A percentile compares a stretch with the other conserved stretches of the same genome.
Evolutionary conservation across 1,140 invertebrate species (phyloP).

Genomic region (Agrilus planipennis): DNA sequence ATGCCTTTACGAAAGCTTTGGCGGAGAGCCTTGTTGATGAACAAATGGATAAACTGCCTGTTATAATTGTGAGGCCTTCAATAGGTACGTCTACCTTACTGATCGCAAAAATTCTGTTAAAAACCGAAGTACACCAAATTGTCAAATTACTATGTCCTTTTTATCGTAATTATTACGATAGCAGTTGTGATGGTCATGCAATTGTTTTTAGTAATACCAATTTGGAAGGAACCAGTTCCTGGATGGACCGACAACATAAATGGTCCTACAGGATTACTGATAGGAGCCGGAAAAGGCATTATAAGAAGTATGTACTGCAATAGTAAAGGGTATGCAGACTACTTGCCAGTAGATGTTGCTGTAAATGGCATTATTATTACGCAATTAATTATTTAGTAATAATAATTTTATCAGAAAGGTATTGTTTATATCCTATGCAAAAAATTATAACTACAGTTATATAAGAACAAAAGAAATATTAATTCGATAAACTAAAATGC

Average conservation of each 20-base stretch:
- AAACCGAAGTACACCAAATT: neutral
- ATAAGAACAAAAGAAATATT: too few relatives aligned
- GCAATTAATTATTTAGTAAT: too few relatives aligned
- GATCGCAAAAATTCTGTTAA: too few relatives aligned
- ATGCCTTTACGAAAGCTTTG: slow-evolving; percentile 80
- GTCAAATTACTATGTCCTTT: neutral
- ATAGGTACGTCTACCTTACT: slow-evolving; percentile 50
- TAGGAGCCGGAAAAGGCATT: slow-evolving; percentile 48
- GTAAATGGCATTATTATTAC: too few relatives aligned
- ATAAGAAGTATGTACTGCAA: slow-evolving; percentile 72
- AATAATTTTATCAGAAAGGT: too few relatives aligned
- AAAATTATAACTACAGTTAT: too few relatives aligned
- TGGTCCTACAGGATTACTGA: slow-evolving; percentile 65
- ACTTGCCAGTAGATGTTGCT: slow-evolving; percentile 69
- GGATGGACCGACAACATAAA: slow-evolving; percentile 91
- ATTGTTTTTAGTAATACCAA: slow-evolving; percentile 33
- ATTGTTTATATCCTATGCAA: too few relatives aligned
- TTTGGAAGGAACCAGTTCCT: slow-evolving; percentile 38
- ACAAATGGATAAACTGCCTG: slow-evolving; percentile 52
- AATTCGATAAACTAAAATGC: too few relatives aligned
- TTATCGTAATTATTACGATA: neutral
- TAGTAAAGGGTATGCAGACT: slow-evolving; percentile 61
- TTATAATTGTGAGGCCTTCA: slow-evolving; percentile 76
- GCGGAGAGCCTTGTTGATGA: slow-evolving; percentile 59
- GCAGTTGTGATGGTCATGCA: slow-evolving; percentile 1